Evolutionary conservation across 2,888 invertebrate genomes (phyloP).

Genomic region (Eumacrocentrus americanus): DNA sequence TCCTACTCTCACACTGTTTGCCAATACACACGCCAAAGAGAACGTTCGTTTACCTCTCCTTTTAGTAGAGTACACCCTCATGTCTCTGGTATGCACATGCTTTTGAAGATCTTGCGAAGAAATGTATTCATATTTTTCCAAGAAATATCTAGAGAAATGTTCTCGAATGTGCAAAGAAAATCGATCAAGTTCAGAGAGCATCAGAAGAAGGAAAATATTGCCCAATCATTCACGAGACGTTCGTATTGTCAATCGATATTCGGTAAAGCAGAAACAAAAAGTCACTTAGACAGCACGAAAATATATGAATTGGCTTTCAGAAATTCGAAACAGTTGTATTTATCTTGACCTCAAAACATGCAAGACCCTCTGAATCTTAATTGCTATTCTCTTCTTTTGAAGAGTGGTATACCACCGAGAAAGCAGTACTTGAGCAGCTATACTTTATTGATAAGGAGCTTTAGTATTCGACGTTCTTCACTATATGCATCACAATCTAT

Average conservation of each 20-base stretch:
- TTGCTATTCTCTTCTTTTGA: neutral
- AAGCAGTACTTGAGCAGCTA: too few species aligned
- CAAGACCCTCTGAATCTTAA: neutral
- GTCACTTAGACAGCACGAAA: neutral
- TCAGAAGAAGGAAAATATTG: conserved; percentile 13
- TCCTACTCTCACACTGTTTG: too few species aligned
- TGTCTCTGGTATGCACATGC: too few species aligned
- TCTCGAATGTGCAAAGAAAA: neutral
- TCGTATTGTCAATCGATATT: neutral
- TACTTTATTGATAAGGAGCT: too few species aligned
- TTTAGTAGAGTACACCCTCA: neutral
- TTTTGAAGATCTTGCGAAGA: too few species aligned
- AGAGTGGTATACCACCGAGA: neutral
- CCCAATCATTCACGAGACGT: neutral
- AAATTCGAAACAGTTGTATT: neutral
- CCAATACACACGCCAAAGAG: neutral
- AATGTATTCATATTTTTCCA: too few species aligned
- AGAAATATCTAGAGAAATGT: conserved; percentile 4
- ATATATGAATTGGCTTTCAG: neutral
- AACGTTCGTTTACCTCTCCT: neutral
- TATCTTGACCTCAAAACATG: neutral
- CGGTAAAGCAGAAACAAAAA: neutral
- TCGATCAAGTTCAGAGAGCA: neutral
- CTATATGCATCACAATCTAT: too few species aligned
- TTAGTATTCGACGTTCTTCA: too few species aligned